A percentile compares a stretch with the other conserved stretches of the same genome.
phyloP scores from a whole-genome alignment of 1,140 invertebrate species.

The Lordiphosa stackelbergi region DNA sequence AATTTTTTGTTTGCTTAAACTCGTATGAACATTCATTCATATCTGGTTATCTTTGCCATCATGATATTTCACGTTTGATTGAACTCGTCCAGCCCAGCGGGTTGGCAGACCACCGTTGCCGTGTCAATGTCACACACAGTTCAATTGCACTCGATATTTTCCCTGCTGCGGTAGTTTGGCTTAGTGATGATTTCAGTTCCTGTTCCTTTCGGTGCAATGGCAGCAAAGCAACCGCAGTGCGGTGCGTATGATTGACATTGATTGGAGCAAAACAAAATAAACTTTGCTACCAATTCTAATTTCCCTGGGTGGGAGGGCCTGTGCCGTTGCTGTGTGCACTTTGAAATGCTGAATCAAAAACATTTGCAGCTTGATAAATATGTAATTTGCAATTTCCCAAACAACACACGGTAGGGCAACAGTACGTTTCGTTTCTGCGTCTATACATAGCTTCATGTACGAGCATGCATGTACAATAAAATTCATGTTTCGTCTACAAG shows the following conservation, averaged over 20 bases:
- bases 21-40: no score
- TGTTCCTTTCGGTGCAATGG: slow-evolving; percentile 4
- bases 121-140: no score
- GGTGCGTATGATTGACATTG: slow-evolving; percentile 50
- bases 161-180: neutral
- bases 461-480: no score
- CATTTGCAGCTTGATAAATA: slow-evolving; percentile 50
- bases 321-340: slow-evolving; percentile 27
- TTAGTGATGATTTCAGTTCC: slow-evolving; percentile 14
- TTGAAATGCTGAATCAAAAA: slow-evolving; percentile 39
- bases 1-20: no score
- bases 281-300: slow-evolving; percentile 2
- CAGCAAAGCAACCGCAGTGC: slow-evolving; percentile 22
- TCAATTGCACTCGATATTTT: no score
- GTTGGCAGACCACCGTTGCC: no score
- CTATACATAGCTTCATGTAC: no score
- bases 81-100: no score
- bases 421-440: slow-evolving; percentile 1
- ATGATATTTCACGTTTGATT: no score
- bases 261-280: slow-evolving; percentile 29
- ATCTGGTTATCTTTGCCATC: no score
- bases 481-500: no score
- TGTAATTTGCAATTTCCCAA: slow-evolving; percentile 45
- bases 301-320: neutral
- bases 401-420: slow-evolving; percentile 22